Base-by-base conservation (phyloP, 1,140 invertebrate genomes). In the Drosophila santomea region DNA sequence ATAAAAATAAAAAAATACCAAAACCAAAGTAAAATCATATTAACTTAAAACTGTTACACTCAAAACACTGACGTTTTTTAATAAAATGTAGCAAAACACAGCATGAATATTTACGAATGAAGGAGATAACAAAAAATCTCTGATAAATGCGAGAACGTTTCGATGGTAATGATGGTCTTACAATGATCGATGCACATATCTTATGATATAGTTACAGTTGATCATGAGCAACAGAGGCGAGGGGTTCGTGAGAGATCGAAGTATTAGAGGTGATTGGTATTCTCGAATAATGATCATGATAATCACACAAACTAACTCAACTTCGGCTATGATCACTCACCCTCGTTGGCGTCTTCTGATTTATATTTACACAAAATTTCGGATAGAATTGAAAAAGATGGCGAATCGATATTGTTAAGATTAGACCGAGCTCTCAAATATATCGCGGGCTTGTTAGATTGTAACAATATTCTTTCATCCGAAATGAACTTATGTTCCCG, bases 341-440 rank as follows among this genome's bases (percentile, higher is more conserved):
- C 91, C 83, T 92, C 91, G 68, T 85, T 91, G 66, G 91, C 80
- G 62, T 92, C 91, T 92, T 92, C 91, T 91, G 82, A 80, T 74
- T 54, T 80, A 64, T 56, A 60, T 81, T 71, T 73, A 69, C 57
- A 54, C 51, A 56, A 69, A 86, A 78, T 78, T 84, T 88, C 28
- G 58, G 74, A 77, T 63, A 63, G 28, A 76, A 74, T 79, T 74
- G 35, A 79, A 78, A 71, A 74, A 83, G 57, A 83, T 67, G 60
- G 38, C 75, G 62, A 79, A 69, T 69, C 57, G 45, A 35, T 45
- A 10, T 23, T 59, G 47, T 86, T 85, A 69, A 86, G 59, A 72
- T 74, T 54, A 47, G 32, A 62, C 43, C 23, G 51, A 69, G 66
- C 74, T 63, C 43, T 61, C 28, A 32, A 80, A 55, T 74, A 56